Conservation (phyloP, 2,113 vertebrate genomes). For the Ranitomeya variabilis region DNA sequence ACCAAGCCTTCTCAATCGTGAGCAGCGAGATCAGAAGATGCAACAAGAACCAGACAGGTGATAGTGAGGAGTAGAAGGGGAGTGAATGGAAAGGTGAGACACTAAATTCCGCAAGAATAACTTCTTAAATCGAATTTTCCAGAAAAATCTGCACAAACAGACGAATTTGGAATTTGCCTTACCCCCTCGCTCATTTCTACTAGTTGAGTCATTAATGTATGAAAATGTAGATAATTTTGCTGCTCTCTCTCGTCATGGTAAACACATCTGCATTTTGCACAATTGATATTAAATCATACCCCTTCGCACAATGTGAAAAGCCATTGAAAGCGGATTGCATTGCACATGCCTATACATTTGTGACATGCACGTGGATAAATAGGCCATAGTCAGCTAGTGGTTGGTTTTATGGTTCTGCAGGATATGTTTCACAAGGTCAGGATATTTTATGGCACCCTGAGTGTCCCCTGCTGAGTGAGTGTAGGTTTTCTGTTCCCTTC, state of each 20-base stretch:
- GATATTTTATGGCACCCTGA: conserved; percentile 23
- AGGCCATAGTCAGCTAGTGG: background rate
- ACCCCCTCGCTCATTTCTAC: no score
- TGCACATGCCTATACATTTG: conserved; percentile 1
- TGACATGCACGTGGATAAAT: background rate
- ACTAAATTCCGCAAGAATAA: no score
- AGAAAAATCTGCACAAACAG: no score
- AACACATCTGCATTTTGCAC: background rate
- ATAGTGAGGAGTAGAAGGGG: no score
- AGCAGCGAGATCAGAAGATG: no score
- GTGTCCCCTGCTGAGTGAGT: conserved; percentile 32
- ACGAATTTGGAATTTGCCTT: no score
- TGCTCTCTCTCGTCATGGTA: no score
- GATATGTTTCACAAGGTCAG: background rate
- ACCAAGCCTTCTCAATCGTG: no score
- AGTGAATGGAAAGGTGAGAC: no score
- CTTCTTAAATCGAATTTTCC: no score
- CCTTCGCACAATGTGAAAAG: background rate
- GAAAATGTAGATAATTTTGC: background rate
- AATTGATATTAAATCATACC: background rate
- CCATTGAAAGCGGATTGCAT: background rate
- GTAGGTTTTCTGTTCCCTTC: conserved; percentile 25
- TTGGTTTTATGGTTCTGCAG: background rate
- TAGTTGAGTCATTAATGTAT: background rate
- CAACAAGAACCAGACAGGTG: no score